Conservation (phyloP, 2,113 vertebrate genomes). For the Oreochromis tanganicae region DNA sequence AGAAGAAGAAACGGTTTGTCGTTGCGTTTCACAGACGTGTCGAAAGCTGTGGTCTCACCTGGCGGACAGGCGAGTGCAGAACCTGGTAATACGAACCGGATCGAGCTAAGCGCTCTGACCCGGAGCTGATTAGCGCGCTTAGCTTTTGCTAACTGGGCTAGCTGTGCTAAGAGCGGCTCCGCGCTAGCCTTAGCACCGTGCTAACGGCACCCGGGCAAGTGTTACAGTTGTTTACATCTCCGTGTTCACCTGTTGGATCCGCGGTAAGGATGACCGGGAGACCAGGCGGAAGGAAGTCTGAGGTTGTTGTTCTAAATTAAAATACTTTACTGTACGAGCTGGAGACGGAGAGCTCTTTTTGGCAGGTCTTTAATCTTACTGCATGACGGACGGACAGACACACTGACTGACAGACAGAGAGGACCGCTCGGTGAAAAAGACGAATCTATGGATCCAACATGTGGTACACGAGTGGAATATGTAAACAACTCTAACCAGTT, state of each 20-base stretch:
- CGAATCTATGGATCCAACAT: not conserved
- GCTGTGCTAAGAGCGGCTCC: not conserved
- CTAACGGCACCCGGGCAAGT: not conserved
- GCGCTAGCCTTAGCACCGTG: not conserved
- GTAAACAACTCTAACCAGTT: not conserved
- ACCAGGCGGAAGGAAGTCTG: not conserved
- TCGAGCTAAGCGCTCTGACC: fast-evolving
- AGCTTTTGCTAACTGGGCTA: not conserved
- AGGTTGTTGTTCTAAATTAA: not conserved
- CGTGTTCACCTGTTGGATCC: not conserved
- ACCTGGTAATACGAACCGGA: not conserved
- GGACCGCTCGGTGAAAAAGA: not conserved
- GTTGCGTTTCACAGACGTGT: not conserved
- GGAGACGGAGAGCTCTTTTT: not conserved
- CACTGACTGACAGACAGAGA: not conserved
- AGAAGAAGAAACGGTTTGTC: not conserved
- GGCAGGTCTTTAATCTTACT: not conserved
- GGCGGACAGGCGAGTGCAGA: not conserved
- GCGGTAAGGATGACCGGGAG: not conserved
- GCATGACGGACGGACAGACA: not conserved
- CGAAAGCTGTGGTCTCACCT: not conserved
- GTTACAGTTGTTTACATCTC: not conserved
- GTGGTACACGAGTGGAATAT: not conserved
- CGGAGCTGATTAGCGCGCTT: not conserved
- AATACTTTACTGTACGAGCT: not conserved